Evolutionary conservation across 1,140 invertebrate species (phyloP), one percentile per base, ranked within the genome.

Genomic region (Drosophila tropicalis): DNA sequence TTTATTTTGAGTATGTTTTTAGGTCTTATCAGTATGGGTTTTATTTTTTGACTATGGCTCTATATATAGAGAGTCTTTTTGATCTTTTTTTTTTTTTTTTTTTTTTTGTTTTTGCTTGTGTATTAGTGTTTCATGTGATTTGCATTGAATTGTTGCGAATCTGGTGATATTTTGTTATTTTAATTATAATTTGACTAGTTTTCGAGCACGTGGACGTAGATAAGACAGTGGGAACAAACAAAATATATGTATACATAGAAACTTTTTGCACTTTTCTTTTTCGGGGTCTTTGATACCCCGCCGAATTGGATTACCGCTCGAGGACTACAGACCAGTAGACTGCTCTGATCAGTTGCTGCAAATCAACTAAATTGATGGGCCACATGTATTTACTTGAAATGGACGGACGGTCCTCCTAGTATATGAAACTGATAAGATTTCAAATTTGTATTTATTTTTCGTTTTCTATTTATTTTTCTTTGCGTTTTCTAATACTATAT

Each of bases 361-460:
- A 70, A 41, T 56, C 41, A 67, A 85, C 81, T 85, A 64, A 84
- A 62, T 9, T 19, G n/a, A n/a, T 12, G 13, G 12, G 58, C 17
- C n/a, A n/a, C 9, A 36, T 36, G 7, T 36, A 36, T 12, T 12
- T 39, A 39, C 36, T 5, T 13, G 29, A 29, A 29, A 29, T 29
- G 29, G 29, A 29, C 29, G 29, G 29, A 29, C 29, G 29, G 29
- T 29, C 29, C 29, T 29, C 29, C 29, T 29, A 29, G 29, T 29
- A 29, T 29, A 29, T 29, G 29, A 29, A 29, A 29, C 60, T 83
- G 80, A 83, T 83, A 83, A 78, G 63, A 51, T 68, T 36, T 60
- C 15, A 12, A 3, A 39, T 13, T 15, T 64, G 58, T 80, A 79
- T 84, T 83, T 41, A 0, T 41, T n/a, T 41, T 13, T 41, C n/a